Evolutionary conservation across 2,797 vertebrate genomes (phyloP), one percentile per base, ranked within the genome.

Genomic region (Sebastiscus tertius): DNA sequence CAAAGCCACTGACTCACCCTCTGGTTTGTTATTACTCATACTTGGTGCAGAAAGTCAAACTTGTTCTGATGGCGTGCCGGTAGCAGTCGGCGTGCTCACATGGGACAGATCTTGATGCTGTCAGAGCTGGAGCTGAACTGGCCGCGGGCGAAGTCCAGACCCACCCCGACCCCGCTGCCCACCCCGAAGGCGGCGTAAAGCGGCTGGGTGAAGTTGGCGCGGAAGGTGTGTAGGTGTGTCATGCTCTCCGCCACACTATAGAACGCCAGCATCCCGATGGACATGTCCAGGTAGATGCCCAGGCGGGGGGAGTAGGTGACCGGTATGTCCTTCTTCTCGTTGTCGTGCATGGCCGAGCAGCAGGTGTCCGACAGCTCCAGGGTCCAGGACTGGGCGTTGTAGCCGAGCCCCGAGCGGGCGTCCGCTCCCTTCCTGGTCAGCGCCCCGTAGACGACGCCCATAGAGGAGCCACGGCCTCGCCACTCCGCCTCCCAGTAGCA

Each of bases 401-500:
- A 96, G 1, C 96, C 96, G 2, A 96, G 91, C 1, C 96, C 95
- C 0, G 95, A 93, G 12, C 89, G 80, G 8, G 93, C 88, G 3
- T 96, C 96, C 0, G 91, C 79, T 27, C 95, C 95, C 72, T 96
- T 96, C 67, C 95, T 88, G 65, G 2, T 69, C 77, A 96, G 52
- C 0, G 95, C 78, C 0, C 81, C 80, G 1, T 95, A 95, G 49
- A 90, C 92, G 10, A 96, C 93, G 3, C 95, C 96, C 70, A 96
- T 55, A 0, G 95, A 95, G 1, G 96, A 96, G 34, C 96, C 95
- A 2, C 91, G 84, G 2, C 96, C 95, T 11, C 95, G 75, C 95
- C 96, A 96, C 72, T 96, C 96, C 79, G 95, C 95, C 91, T 96
- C 96, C 96, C 96, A 96, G 86, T 96, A 96, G 62, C 92, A 94